A percentile compares a stretch with the other conserved stretches of the same genome.
Evolutionary conservation across 2,113 vertebrate species (phyloP).

Genomic region (Grammatotria lemairii): DNA sequence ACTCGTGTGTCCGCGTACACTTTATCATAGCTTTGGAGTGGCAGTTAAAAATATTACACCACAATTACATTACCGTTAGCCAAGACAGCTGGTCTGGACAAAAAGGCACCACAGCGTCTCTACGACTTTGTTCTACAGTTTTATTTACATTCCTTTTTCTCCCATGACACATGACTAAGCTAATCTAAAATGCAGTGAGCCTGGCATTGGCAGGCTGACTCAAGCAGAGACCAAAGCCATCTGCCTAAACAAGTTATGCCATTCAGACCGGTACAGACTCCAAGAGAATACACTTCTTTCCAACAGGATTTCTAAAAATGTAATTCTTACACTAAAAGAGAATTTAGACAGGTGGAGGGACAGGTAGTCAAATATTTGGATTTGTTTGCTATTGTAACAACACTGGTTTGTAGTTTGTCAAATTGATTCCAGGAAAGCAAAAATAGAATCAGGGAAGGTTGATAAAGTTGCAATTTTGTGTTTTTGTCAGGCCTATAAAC

Average conservation of each 20-base stretch:
- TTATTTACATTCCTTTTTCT: slow-evolving; percentile 50
- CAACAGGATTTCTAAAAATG: not conserved
- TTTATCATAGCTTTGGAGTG: not conserved
- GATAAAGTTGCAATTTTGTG: not conserved
- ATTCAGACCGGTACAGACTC: not conserved
- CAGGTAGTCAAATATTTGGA: not conserved
- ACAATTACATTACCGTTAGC: slow-evolving; percentile 47
- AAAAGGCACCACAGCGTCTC: slow-evolving; percentile 42
- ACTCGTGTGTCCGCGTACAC: not conserved
- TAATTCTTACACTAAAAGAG: not conserved
- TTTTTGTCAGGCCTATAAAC: not conserved
- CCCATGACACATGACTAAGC: slow-evolving; percentile 40
- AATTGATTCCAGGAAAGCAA: not conserved
- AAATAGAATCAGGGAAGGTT: not conserved
- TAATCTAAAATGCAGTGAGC: slow-evolving; percentile 43
- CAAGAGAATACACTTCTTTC: not conserved
- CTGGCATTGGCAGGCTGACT: slow-evolving; percentile 5
- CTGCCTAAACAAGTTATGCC: slow-evolving; percentile 35
- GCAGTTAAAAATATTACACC: slow-evolving; percentile 36
- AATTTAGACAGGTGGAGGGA: not conserved
- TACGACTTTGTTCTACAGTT: slow-evolving; percentile 28
- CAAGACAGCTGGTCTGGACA: slow-evolving; percentile 51
- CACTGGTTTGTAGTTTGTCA: not conserved
- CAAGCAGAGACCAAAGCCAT: slow-evolving; percentile 33
- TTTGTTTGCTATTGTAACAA: not conserved